phyloP scores from a whole-genome alignment of 2,113 vertebrate genomes.

The Dermatemys mawii region DNA sequence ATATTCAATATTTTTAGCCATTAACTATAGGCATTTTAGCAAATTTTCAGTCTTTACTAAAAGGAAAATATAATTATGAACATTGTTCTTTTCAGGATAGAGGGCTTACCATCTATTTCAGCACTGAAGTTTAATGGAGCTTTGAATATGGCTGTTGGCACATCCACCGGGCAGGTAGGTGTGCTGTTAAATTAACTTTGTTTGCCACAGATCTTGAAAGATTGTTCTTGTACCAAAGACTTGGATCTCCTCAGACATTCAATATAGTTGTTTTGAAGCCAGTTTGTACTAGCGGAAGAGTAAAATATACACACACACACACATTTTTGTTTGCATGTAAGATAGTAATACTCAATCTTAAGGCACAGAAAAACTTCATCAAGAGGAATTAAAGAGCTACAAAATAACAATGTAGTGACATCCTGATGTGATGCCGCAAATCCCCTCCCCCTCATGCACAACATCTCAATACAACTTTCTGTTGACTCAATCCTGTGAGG shows the following conservation, averaged over 20 bases:
- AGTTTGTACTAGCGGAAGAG: neutral
- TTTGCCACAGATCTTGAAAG: neutral
- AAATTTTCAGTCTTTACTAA: neutral
- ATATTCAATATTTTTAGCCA: neutral
- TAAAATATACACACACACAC: neutral
- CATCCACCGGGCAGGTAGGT: conserved; percentile 93
- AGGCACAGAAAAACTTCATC: neutral
- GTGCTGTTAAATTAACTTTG: neutral
- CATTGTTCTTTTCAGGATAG: conserved; percentile 82
- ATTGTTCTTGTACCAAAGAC: neutral
- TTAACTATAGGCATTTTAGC: neutral
- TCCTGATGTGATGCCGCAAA: neutral
- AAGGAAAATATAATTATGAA: neutral
- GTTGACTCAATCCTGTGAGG: neutral
- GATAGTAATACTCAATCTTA: neutral
- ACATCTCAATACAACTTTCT: neutral
- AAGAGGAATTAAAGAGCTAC: neutral
- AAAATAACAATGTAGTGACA: neutral
- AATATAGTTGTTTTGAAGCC: neutral
- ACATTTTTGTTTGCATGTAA: neutral
- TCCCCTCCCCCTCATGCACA: neutral
- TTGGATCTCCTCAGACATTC: neutral
- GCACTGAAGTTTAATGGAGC: conserved; percentile 91
- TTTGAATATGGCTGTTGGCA: conserved; percentile 93
- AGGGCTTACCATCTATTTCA: conserved; percentile 89